Conservation (phyloP, 2,113 vertebrate species). For the Lynx canadensis region DNA sequence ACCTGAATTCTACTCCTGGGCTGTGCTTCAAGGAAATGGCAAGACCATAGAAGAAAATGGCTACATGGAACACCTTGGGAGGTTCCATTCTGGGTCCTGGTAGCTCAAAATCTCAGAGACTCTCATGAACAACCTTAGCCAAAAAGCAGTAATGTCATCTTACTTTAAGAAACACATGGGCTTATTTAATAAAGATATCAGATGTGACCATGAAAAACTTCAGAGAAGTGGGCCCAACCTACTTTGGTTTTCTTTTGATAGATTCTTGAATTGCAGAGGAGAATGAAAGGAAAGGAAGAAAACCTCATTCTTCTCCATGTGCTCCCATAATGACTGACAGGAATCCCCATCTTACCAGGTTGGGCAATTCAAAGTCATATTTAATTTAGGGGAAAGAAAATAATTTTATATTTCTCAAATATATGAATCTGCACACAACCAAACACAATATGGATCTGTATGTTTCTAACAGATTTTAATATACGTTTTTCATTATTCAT, state of each 20-base stretch:
- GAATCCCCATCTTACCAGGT: background rate
- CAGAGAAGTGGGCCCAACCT: background rate
- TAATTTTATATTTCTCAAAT: background rate
- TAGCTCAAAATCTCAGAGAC: background rate
- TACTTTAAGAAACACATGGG: background rate
- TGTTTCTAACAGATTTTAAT: constrained; percentile 7
- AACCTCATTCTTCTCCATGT: background rate
- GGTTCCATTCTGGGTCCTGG: background rate
- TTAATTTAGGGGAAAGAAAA: constrained; percentile 36
- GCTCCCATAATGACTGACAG: background rate
- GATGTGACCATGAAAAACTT: background rate
- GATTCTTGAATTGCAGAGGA: background rate
- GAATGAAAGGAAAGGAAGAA: background rate
- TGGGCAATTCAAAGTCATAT: background rate
- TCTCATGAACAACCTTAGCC: background rate
- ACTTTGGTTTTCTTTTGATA: background rate
- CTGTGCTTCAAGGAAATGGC: background rate
- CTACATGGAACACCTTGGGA: background rate
- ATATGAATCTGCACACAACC: background rate
- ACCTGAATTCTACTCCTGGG: background rate
- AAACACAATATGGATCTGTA: background rate
- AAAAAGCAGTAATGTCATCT: background rate
- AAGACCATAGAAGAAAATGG: background rate
- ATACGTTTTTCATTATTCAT: background rate
- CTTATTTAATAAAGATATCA: background rate